These are phyloP conservation scores for Drosophila tripunctata DNA, from an alignment of 2,888 invertebrate genomes.

Conservation along the genomic window DNA sequence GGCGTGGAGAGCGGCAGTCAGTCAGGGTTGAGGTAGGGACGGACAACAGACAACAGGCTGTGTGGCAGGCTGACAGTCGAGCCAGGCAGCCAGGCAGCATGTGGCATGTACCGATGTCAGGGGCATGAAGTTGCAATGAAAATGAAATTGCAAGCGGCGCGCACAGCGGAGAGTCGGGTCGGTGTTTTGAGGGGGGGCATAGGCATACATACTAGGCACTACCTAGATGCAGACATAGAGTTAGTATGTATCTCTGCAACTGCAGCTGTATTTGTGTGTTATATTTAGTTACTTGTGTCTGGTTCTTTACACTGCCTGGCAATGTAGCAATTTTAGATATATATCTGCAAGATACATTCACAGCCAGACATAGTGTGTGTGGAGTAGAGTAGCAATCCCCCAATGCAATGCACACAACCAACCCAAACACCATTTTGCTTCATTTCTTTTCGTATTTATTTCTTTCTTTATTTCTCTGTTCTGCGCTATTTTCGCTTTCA, in stretches of 20 bases:
- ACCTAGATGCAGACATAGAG: slow-evolving; percentile 56
- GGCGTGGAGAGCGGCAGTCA: not conserved
- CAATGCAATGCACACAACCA: slow-evolving; percentile 28
- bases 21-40: slow-evolving; percentile 13
- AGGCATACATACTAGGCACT: not conserved
- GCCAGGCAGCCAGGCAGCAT: too few species aligned
- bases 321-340: slow-evolving; percentile 69
- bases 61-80: slow-evolving; percentile 22
- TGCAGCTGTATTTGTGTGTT: slow-evolving; percentile 22
- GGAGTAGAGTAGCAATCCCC: too few species aligned
- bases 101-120: slow-evolving; percentile 67
- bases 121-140: slow-evolving; percentile 78
- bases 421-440: slow-evolving; percentile 33
- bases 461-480: slow-evolving; percentile 22
- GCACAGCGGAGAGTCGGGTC: too few species aligned
- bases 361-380: slow-evolving; percentile 18
- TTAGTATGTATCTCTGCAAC: slow-evolving; percentile 19
- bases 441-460: not conserved
- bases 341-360: slow-evolving; percentile 69
- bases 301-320: slow-evolving; percentile 68
- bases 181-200: not conserved
- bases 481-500: slow-evolving; percentile 74
- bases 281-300: slow-evolving; percentile 75
- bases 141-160: slow-evolving; percentile 73
- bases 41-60: slow-evolving; percentile 10